phyloP scores from a whole-genome alignment of 2,113 vertebrate genomes.

The Callorhinus ursinus region DNA sequence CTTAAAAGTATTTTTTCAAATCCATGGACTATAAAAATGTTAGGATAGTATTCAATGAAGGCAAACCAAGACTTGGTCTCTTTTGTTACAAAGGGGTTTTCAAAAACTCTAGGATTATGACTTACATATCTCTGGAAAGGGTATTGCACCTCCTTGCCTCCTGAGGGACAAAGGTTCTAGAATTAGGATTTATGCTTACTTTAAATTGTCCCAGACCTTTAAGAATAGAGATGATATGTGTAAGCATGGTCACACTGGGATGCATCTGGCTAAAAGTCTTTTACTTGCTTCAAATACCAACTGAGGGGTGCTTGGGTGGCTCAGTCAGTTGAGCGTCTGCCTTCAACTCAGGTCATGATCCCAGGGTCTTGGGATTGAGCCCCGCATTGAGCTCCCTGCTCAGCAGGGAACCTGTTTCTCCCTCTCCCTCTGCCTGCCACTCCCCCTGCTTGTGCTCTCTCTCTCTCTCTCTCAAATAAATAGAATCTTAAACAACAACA shows the following conservation, averaged over 20 bases:
- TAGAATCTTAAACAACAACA: neutral
- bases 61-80: neutral
- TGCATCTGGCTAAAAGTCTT: neutral
- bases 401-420: neutral
- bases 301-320: neutral
- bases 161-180: neutral
- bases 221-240: neutral
- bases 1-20: neutral
- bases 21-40: neutral
- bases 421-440: neutral
- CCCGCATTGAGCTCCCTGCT: neutral
- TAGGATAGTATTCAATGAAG: neutral
- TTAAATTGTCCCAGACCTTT: neutral
- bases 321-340: neutral
- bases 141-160: neutral
- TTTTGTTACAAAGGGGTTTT: neutral
- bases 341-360: neutral
- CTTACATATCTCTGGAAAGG: neutral
- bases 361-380: neutral
- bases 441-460: neutral
- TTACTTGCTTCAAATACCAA: neutral
- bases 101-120: neutral
- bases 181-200: neutral
- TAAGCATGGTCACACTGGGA: neutral
- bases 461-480: neutral